A percentile compares a stretch with the other conserved stretches of the same genome.
phyloP scores from a whole-genome alignment of 1,140 invertebrate species.

The Achatina immaculata region DNA sequence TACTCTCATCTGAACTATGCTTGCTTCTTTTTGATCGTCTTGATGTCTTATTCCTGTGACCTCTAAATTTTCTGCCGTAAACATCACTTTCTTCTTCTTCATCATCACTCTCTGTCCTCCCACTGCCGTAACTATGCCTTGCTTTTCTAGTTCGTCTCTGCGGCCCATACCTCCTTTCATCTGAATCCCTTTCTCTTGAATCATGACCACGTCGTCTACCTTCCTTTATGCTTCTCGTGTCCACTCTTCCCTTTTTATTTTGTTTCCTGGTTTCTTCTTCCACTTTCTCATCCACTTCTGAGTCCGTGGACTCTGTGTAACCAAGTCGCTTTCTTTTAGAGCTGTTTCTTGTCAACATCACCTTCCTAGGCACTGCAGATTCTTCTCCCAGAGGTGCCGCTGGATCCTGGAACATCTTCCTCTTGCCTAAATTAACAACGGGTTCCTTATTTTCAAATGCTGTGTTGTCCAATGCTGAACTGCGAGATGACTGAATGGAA shows the following conservation, averaged over 20 bases:
- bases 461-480: not conserved
- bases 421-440: not conserved
- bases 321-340: conserved; percentile 22
- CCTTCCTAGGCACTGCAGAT: not conserved
- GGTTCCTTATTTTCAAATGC: not conserved
- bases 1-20: not conserved
- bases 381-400: too few species aligned
- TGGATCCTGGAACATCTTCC: not conserved
- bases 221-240: not conserved
- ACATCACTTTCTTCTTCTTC: not conserved
- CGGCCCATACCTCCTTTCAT: not conserved
- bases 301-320: conserved; percentile 7
- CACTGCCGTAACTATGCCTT: not conserved
- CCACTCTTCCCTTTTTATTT: not conserved
- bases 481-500: not conserved
- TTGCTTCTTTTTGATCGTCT: not conserved
- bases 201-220: not conserved
- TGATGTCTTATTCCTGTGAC: not conserved
- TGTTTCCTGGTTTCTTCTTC: not conserved
- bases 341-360: not conserved
- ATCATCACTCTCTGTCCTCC: not conserved
- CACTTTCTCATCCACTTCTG: not conserved
- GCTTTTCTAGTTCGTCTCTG: not conserved
- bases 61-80: not conserved
- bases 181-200: not conserved